Conservation (phyloP, 2,113 vertebrate species). For the Lophius piscatorius region DNA sequence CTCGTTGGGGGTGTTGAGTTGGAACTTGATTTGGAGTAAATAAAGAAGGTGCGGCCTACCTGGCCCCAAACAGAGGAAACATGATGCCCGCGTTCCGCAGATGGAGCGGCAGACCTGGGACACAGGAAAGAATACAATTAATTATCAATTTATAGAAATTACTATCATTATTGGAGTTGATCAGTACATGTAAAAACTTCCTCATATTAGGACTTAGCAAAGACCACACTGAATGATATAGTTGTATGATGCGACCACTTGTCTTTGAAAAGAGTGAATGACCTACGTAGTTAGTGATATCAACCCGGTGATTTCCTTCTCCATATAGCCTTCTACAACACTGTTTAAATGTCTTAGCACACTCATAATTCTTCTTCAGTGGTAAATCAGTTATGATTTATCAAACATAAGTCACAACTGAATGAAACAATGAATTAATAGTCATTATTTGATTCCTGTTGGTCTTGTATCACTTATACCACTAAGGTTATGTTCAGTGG, state of each 20-base stretch:
- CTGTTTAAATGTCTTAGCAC: too few relatives aligned
- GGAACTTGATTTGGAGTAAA: background rate
- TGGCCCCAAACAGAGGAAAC: slow-evolving; percentile 60
- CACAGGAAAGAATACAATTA: slow-evolving; percentile 13
- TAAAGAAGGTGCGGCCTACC: slow-evolving; percentile 9
- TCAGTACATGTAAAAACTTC: too few relatives aligned
- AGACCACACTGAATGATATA: too few relatives aligned
- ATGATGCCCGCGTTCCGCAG: slow-evolving; percentile 14
- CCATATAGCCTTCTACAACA: too few relatives aligned
- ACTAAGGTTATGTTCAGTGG: too few relatives aligned
- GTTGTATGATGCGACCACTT: too few relatives aligned
- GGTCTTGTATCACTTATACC: too few relatives aligned
- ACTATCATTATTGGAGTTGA: background rate
- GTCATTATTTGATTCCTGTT: background rate
- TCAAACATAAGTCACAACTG: background rate
- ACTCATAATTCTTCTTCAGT: too few relatives aligned
- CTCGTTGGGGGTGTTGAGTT: background rate
- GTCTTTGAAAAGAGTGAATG: too few relatives aligned
- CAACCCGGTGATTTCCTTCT: too few relatives aligned
- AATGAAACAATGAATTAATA: background rate
- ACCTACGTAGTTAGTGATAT: too few relatives aligned
- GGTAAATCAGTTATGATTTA: background rate
- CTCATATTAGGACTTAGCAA: too few relatives aligned
- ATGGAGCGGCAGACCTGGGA: slow-evolving; percentile 34
- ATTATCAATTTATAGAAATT: background rate